A percentile compares a stretch with the other conserved stretches of the same genome.
phyloP scores from a whole-genome alignment of 2,113 vertebrate genomes.

The Bambusicola thoracicus region DNA sequence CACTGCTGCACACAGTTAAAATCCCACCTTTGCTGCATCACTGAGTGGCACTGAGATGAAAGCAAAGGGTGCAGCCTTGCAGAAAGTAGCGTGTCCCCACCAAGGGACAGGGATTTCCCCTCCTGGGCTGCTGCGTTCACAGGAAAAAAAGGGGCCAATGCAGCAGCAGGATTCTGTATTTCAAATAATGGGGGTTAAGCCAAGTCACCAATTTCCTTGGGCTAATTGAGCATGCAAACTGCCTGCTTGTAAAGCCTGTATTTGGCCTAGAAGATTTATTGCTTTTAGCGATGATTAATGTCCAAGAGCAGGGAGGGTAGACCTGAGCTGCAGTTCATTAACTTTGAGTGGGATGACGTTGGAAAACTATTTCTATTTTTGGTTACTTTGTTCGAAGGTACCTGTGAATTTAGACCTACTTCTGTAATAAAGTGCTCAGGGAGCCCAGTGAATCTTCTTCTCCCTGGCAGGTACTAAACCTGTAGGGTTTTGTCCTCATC shows the following conservation, averaged over 20 bases:
- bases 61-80: background rate
- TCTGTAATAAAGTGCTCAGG: slow-evolving; percentile 57
- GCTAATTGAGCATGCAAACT: slow-evolving; percentile 72
- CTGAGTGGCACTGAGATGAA: fast-evolving
- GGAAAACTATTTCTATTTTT: slow-evolving; percentile 64
- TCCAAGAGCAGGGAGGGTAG: slow-evolving; percentile 48
- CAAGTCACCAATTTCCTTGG: slow-evolving; percentile 68
- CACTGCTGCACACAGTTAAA: background rate
- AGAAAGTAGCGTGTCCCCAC: background rate
- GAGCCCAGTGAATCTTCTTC: slow-evolving; percentile 57
- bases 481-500: slow-evolving; percentile 25
- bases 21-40: fast-evolving
- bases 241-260: slow-evolving; percentile 64
- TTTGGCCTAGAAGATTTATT: slow-evolving; percentile 71
- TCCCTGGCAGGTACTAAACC: slow-evolving; percentile 46
- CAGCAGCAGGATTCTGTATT: slow-evolving; percentile 28
- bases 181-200: slow-evolving; percentile 58
- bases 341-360: slow-evolving; percentile 50
- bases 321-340: slow-evolving; percentile 67
- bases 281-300: slow-evolving; percentile 61
- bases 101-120: background rate
- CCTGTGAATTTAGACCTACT: slow-evolving; percentile 58
- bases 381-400: slow-evolving; percentile 56
- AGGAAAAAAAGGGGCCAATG: background rate
- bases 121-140: background rate